Base-by-base conservation (phyloP, 1,140 invertebrate genomes). In the Drosophila erecta region DNA sequence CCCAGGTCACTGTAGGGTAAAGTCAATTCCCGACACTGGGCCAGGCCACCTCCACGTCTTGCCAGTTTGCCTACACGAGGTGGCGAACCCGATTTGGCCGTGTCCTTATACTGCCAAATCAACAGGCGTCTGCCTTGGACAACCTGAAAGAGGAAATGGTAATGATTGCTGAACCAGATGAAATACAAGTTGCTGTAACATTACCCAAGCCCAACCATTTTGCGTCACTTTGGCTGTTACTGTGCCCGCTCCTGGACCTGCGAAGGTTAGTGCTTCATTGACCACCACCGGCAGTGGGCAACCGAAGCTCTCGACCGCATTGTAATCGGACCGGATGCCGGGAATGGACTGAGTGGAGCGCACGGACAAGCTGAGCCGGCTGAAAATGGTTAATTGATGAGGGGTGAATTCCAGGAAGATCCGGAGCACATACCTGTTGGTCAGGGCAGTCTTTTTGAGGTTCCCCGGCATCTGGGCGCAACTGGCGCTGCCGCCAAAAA, bases 1-100 rank as follows among this genome's bases (percentile, higher is more conserved):
- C 96, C 96, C 14, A 99, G 93, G 92, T 98, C 98, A 91, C 97
- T 98, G 50, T 97, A 96, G 1, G 98, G 98, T 14, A 99, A 91
- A 3, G 95, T 95, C 3, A 99, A 92, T 91, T 99, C 97, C 67
- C 96, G 94, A 91, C 96, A 97, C 78, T 94, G 94, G 8, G 92
- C 94, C 22, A 87, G 71, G 24, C 73, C 66, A 2, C 87, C 89
- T 0, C 47, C 47, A 12, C 49, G 91, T 78, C 30, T 93, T 92
- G 50, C 92, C 84, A 62, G 93, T n/a, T 91, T 92, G 11, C 79
- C 20, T 37, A 64, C 11, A 7, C 80, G 60, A 0, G 78, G 60
- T 4, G 81, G 78, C 2, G 81, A 85, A 2, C 51, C 54, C 4
- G 43, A 12, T 41, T 77, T 70, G 8, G 49, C 10, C 3, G 69